A percentile compares a stretch with the other conserved stretches of the same genome.
phyloP scores from a whole-genome alignment of 2,113 vertebrate genomes.

The Fregetta grallaria region DNA sequence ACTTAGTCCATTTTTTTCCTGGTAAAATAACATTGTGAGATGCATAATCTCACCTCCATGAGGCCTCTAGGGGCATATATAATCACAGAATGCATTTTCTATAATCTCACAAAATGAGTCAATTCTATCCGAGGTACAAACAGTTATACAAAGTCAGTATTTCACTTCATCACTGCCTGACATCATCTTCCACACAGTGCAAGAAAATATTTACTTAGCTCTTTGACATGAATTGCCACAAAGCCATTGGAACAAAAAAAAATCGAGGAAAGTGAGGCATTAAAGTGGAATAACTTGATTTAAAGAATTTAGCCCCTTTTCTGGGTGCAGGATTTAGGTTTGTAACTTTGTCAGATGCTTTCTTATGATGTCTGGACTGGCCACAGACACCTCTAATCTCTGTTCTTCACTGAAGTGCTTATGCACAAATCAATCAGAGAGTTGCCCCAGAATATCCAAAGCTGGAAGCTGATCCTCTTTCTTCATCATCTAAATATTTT shows the following conservation, averaged over 20 bases:
- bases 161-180: constrained; percentile 21
- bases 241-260: neutral
- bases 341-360: neutral
- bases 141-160: neutral
- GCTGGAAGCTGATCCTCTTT: neutral
- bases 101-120: constrained; percentile 32
- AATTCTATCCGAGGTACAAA: constrained; percentile 9
- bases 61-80: neutral
- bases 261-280: rapidly evolving
- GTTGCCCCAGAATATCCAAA: neutral
- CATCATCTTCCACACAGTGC: neutral
- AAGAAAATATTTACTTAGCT: constrained; percentile 31
- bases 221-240: neutral
- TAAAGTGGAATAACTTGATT: neutral
- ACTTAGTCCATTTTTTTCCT: neutral
- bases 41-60: constrained; percentile 29
- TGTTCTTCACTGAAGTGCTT: neutral
- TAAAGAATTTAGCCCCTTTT: neutral
- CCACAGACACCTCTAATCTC: neutral
- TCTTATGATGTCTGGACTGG: rapidly evolving
- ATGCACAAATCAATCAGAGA: neutral
- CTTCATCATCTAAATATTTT: neutral
- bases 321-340: neutral
- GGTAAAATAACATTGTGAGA: constrained; percentile 7
- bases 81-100: constrained; percentile 11